Conservation (phyloP, 2,113 vertebrate genomes). For the Poeciliopsis retropinna region DNA sequence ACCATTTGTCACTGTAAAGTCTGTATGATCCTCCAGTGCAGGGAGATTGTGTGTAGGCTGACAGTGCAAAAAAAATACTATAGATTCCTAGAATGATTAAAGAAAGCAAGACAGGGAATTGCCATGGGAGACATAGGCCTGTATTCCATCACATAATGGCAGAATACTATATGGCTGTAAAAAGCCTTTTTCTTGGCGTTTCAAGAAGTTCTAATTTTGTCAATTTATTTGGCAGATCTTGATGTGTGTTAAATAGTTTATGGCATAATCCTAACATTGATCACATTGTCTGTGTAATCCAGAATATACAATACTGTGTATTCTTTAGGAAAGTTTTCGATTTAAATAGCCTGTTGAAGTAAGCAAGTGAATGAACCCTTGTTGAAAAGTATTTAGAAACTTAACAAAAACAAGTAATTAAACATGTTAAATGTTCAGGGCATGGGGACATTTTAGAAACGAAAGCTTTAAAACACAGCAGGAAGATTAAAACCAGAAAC, state of each 20-base stretch:
- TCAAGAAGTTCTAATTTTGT: slow-evolving; percentile 2
- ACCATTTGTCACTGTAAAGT: slow-evolving; percentile 50
- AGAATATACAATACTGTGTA: not conserved
- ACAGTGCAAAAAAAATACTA: slow-evolving; percentile 46
- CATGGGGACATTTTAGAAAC: slow-evolving; percentile 54
- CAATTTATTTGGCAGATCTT: slow-evolving; percentile 19
- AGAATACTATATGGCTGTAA: slow-evolving; percentile 5
- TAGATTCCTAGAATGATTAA: slow-evolving; percentile 54
- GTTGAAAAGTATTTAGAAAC: not conserved
- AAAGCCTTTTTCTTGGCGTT: slow-evolving; percentile 4
- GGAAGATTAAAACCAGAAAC: slow-evolving; percentile 55
- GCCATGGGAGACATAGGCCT: slow-evolving; percentile 14
- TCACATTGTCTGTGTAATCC: slow-evolving; percentile 19
- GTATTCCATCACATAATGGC: slow-evolving; percentile 8
- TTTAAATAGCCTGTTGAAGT: slow-evolving; percentile 14
- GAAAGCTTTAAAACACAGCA: slow-evolving; percentile 38
- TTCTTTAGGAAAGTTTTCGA: too few relatives aligned
- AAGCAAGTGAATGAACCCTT: slow-evolving; percentile 14
- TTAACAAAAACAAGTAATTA: slow-evolving; percentile 27
- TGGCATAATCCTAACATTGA: slow-evolving; percentile 34
- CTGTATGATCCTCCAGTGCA: slow-evolving; percentile 50
- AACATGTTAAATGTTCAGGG: slow-evolving; percentile 47
- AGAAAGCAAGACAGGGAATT: slow-evolving; percentile 27
- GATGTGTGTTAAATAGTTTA: slow-evolving; percentile 15
- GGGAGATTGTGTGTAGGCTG: slow-evolving; percentile 50